phyloP scores from a whole-genome alignment of 1,140 invertebrate genomes.

The Hetaerina americana region DNA sequence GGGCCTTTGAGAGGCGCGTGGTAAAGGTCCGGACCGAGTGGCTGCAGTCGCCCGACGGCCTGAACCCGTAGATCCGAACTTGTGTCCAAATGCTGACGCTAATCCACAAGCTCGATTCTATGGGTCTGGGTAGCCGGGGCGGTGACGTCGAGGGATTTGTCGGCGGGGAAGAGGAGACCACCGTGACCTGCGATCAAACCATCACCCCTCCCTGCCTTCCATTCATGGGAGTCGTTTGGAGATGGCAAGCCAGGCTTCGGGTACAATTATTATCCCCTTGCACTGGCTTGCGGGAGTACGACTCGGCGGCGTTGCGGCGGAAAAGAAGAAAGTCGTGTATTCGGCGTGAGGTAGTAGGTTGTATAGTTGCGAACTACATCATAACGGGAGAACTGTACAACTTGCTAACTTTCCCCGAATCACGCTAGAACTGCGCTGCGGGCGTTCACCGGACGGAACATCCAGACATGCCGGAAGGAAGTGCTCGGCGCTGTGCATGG shows the following conservation, averaged over 20 bases:
- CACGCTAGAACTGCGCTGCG: background rate
- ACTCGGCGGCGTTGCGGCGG: background rate
- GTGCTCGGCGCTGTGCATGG: no score
- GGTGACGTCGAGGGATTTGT: conserved; percentile 7
- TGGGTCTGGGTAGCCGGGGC: conserved; percentile 27
- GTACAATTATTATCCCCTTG: no score
- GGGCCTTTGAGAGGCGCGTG: no score
- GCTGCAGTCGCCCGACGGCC: background rate
- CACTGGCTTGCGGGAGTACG: conserved; percentile 22
- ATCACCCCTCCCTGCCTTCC: no score
- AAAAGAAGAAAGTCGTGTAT: conserved; percentile 9
- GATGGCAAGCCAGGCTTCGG: no score
- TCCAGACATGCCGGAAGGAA: no score
- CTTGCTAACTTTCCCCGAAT: conserved; percentile 58
- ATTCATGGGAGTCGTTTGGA: no score
- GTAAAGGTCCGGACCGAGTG: background rate
- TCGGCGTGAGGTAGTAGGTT: conserved; percentile 63
- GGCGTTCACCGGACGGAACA: no score
- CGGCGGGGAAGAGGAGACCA: conserved; percentile 22
- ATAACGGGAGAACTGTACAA: conserved; percentile 52
- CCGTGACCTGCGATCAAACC: conserved; percentile 3
- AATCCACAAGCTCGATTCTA: conserved; percentile 32
- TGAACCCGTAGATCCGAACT: conserved; percentile 38
- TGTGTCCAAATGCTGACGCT: conserved; percentile 21
- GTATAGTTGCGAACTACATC: conserved; percentile 58